Evolutionary conservation across 2,888 invertebrate genomes (phyloP), one percentile per base, ranked within the genome.

Genomic region (Baccha elongata): DNA sequence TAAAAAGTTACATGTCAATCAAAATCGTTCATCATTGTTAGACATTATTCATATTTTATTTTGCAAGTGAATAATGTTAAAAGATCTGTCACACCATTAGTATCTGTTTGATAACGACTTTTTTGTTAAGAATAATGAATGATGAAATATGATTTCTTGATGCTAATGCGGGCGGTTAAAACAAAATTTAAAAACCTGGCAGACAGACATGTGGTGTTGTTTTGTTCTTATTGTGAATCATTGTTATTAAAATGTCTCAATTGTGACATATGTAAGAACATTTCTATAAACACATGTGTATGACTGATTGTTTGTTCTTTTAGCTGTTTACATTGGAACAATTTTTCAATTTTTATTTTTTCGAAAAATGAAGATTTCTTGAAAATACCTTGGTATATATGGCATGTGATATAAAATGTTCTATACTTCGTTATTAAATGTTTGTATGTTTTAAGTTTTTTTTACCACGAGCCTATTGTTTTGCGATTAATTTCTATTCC

Each of bases 191-290:
- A 35, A 29, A 50, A 50, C 13, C 19, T 32, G 7, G 11, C n/a
- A 35, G 15, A n/a, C 19, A 53, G 32, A 32, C 52, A 52, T 32
- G 32, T 52, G 52, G 26, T 17, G 52, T 32, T 19, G 32, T 17
- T 32, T 53, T 19, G 32, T 35, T 19, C 35, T 11, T 17, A 1
- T 5, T 5, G 15, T 52, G 52, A 52, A 29, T 52, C 52, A 50
- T 50, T 50, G 11, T n/a, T 3, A 50, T 3, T 13, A 1, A 29
- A 29, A 29, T 52, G 44, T 35, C 50, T 7, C 23, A 65, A 72
- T 37, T 62, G 8, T 15, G 46, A 15, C 44, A 75, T 73, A 73
- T 19, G 26, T 26, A 8, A 73, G 79, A 79, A 52, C 40, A 79
- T 48, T 73, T 73, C 72, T 73, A 73, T 40, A 53, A 62, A 26